Percentiles rank a stretch among this genome's conserved stretches.
Conservation (phyloP, 2,797 vertebrate species). For the Neosilurus mollespiculum region DNA sequence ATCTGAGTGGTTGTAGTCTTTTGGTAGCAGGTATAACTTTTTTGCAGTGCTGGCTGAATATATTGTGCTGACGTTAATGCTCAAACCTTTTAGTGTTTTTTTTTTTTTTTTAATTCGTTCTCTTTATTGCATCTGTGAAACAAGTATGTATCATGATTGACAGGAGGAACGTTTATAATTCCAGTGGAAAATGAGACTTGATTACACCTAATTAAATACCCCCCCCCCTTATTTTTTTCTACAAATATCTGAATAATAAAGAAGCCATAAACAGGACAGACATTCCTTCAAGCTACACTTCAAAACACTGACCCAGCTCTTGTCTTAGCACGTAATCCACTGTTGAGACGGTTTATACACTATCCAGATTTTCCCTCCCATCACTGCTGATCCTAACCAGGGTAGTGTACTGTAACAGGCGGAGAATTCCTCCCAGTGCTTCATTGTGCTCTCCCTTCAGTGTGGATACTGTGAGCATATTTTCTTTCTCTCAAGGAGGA, state of each 20-base stretch:
- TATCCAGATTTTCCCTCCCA: conserved; percentile 14
- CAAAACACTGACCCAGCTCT: background rate
- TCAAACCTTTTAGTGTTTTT: background rate
- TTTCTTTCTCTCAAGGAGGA: conserved; percentile 32
- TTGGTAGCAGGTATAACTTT: background rate
- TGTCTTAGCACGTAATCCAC: background rate
- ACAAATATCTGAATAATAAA: no score
- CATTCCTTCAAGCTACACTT: background rate
- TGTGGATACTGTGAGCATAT: conserved; percentile 37
- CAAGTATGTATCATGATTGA: background rate
- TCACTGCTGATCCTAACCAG: conserved; percentile 1
- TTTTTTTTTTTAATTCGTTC: background rate
- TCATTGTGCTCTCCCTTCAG: conserved; percentile 50
- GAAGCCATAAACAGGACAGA: background rate
- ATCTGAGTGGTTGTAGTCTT: background rate
- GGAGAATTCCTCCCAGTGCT: conserved; percentile 30
- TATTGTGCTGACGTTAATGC: background rate
- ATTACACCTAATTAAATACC: background rate
- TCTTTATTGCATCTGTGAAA: no score
- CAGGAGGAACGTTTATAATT: background rate
- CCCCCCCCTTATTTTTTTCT: background rate
- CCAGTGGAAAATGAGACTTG: background rate
- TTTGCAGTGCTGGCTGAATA: background rate
- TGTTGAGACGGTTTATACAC: background rate
- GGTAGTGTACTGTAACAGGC: background rate